A percentile compares a stretch with the other conserved stretches of the same genome.
These are phyloP conservation scores for Xiphophorus couchianus DNA, from an alignment of 2,113 vertebrate species.

Conservation along the genomic window DNA sequence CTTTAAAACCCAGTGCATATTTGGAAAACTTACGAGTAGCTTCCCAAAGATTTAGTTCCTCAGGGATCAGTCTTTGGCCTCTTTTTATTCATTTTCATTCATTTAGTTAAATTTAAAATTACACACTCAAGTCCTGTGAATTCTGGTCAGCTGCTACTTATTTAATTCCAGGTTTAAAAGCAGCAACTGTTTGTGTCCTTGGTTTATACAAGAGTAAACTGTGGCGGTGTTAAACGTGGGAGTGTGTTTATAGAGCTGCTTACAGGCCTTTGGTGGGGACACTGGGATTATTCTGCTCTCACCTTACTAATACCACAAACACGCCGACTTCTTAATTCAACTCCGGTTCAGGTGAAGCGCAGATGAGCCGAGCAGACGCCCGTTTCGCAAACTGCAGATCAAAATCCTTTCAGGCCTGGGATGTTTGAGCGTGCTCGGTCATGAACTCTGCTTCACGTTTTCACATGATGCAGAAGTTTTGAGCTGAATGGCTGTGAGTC, in stretches of 20 bases:
- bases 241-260: constrained; percentile 20
- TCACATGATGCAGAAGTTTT: constrained; percentile 38
- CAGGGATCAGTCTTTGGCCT: no score
- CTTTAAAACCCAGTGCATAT: no score
- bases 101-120: no score
- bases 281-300: constrained; percentile 2
- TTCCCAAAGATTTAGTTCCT: no score
- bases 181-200: not conserved
- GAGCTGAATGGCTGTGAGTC: constrained; percentile 22
- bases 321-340: not conserved
- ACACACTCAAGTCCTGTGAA: not conserved
- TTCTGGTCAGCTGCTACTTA: not conserved
- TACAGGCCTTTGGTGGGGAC: constrained; percentile 3
- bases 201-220: constrained; percentile 7
- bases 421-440: constrained; percentile 35
- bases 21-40: no score
- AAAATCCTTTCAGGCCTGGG: not conserved
- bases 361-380: not conserved
- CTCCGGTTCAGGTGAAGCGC: not conserved
- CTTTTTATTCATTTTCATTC: no score
- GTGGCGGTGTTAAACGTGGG: not conserved
- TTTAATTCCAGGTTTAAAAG: not conserved
- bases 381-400: constrained; percentile 18
- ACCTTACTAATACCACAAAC: constrained; percentile 22
- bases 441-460: constrained; percentile 9